A percentile compares a stretch with the other conserved stretches of the same genome.
phyloP scores from a whole-genome alignment of 1,140 invertebrate genomes.

The Drosophila repletoides region DNA sequence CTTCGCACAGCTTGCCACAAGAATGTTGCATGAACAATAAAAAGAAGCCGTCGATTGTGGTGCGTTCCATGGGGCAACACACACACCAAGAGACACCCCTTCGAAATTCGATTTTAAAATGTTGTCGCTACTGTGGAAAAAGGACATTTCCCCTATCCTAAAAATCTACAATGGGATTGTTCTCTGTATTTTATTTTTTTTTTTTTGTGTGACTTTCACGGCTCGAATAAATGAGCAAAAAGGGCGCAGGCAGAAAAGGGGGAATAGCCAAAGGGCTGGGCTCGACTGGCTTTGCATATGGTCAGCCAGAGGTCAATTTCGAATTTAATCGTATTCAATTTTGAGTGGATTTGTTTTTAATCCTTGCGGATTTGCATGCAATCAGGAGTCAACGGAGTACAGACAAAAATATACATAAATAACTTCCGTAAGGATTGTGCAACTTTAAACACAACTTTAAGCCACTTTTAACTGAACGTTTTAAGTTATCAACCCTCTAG shows the following conservation, averaged over 20 bases:
- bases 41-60: conserved; percentile 27
- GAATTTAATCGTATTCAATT: conserved; percentile 78
- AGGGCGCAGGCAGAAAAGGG: not conserved
- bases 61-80: conserved; percentile 4
- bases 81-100: conserved; percentile 19
- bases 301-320: conserved; percentile 73
- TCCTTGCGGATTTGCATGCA: conserved; percentile 42
- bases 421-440: not conserved
- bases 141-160: not conserved
- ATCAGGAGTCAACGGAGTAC: conserved; percentile 47
- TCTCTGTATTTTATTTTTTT: not conserved
- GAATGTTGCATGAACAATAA: conserved; percentile 51
- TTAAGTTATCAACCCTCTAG: conserved; percentile 8
- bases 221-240: conserved; percentile 46
- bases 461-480: not conserved
- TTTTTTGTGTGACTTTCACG: conserved; percentile 59
- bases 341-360: conserved; percentile 79
- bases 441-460: conserved; percentile 25
- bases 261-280: no score
- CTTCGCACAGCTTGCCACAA: conserved; percentile 31
- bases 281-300: conserved; percentile 68
- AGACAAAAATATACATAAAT: conserved; percentile 22
- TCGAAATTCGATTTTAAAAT: conserved; percentile 74
- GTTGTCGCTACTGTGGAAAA: conserved; percentile 18
- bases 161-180: not conserved